Base-by-base conservation (phyloP, 2,113 vertebrate species). In the Gopherus flavomarginatus region DNA sequence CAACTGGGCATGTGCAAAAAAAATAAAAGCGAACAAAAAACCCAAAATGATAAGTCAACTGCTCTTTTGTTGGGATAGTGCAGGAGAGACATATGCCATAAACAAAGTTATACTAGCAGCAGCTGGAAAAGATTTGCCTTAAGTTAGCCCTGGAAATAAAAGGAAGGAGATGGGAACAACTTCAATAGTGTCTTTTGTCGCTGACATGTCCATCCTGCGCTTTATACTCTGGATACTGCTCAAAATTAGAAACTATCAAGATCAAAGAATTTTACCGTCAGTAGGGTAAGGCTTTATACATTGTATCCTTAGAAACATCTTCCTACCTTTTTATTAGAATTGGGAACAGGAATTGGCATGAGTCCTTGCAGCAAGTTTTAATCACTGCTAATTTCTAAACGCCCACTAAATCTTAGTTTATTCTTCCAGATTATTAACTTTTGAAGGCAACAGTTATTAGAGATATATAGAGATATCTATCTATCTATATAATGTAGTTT, bases 1-100 rank as follows among this genome's bases (percentile, higher is more conserved):
- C 99, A 77, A 99, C 99, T 99, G 97, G 97, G 91, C 88, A 90
- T 85, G 59, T 96, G 89, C 98, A 98, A 97, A 97, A 84, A 98
- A 97, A 94, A 96, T 95, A 90, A 96, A 24, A 93, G 94, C 98
- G 96, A 97, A 94, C 97, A 98, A 98, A 91, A 98, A 94, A 98
- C 86, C 78, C 52, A 27, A 96, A 97, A 96, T n/a, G 5, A 96
- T 95, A 85, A 95, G 93, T 96, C 22, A 91, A 86, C 62, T 92
- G 90, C 78, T 96, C 87, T 82, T 96, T 84, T 16, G 0, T 21
- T 90, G 77, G 88, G 84, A 90, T 31, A 96, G 72, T 84, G 87
- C 44, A 96, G 89, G 80, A 95, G 52, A 97, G 92, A 96, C 90
- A 96, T 35, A 94, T 62, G 94, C 94, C 94, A 96, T 95, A 92